phyloP scores from a whole-genome alignment of 2,888 invertebrate species.

The Colostygia pectinataria region DNA sequence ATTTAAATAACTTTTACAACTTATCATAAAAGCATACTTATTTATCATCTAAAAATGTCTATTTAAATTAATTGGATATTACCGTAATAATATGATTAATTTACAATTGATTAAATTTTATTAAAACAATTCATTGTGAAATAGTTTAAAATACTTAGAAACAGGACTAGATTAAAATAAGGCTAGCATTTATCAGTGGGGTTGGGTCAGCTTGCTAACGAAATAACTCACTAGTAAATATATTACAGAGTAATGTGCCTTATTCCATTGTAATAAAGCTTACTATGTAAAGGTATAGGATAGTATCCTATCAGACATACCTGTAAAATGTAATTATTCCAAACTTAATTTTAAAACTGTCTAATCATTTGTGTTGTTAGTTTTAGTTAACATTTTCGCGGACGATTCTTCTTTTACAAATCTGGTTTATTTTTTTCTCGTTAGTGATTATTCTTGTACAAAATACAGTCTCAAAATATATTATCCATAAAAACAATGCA shows the following conservation, averaged over 20 bases:
- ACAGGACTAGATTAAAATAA: conserved; percentile 30
- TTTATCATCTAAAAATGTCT: too few relatives aligned
- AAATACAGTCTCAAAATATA: conserved; percentile 7
- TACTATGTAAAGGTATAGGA: too few relatives aligned
- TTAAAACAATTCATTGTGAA: not conserved
- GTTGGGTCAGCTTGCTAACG: not conserved
- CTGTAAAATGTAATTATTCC: too few relatives aligned
- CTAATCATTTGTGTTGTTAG: too few relatives aligned
- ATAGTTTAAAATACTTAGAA: conserved; percentile 23
- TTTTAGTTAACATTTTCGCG: too few relatives aligned
- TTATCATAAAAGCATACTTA: too few relatives aligned
- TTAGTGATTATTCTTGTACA: conserved; percentile 14
- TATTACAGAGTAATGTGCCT: too few relatives aligned
- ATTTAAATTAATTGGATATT: not conserved
- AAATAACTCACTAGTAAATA: not conserved
- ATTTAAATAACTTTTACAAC: too few relatives aligned
- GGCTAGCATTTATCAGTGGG: conserved; percentile 15
- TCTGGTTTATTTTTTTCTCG: too few relatives aligned
- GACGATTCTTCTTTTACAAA: too few relatives aligned
- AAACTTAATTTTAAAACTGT: too few relatives aligned
- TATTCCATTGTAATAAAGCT: not conserved
- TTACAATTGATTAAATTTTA: not conserved
- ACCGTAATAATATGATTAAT: conserved; percentile 4
- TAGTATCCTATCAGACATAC: too few relatives aligned
- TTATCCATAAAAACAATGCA: conserved; percentile 4